Evolutionary conservation across 2,113 vertebrate species (phyloP).

Genomic region (Anguilla japonica): DNA sequence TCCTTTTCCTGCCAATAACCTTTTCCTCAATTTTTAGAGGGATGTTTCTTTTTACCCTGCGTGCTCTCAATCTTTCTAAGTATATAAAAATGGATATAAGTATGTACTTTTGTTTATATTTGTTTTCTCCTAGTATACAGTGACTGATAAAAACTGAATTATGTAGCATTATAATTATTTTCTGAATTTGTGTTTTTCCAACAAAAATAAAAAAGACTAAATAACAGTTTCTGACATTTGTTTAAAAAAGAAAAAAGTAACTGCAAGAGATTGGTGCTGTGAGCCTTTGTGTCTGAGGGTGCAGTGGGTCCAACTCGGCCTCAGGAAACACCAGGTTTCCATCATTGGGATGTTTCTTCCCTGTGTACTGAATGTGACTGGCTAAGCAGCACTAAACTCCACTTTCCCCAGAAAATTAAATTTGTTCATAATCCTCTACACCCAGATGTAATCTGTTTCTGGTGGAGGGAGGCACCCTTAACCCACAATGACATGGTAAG

Average conservation of each 20-base stretch:
- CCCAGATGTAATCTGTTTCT: too few relatives aligned
- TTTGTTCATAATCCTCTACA: too few relatives aligned
- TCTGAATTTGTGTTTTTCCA: constrained; percentile 69
- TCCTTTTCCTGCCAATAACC: constrained; percentile 42
- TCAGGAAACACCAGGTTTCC: too few relatives aligned
- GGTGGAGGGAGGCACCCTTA: too few relatives aligned
- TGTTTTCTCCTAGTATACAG: constrained; percentile 66
- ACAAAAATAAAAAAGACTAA: constrained; percentile 61
- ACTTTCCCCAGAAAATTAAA: too few relatives aligned
- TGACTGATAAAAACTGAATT: constrained; percentile 46
- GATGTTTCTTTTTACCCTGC: constrained; percentile 34
- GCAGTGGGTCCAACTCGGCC: too few relatives aligned
- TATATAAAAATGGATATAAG: constrained; percentile 69
- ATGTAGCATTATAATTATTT: constrained; percentile 79
- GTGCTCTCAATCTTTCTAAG: constrained; percentile 58
- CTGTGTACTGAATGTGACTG: too few relatives aligned
- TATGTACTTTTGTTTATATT: constrained; percentile 71
- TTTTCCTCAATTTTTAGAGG: constrained; percentile 45
- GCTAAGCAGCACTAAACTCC: too few relatives aligned
- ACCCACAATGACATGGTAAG: too few relatives aligned
- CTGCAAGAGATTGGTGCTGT: background rate
- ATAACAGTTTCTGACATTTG: constrained; percentile 30
- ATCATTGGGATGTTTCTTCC: too few relatives aligned
- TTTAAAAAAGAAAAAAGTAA: background rate
- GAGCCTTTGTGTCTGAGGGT: background rate